Conservation (phyloP, 2,797 vertebrate genomes). For the Thunnus albacares region DNA sequence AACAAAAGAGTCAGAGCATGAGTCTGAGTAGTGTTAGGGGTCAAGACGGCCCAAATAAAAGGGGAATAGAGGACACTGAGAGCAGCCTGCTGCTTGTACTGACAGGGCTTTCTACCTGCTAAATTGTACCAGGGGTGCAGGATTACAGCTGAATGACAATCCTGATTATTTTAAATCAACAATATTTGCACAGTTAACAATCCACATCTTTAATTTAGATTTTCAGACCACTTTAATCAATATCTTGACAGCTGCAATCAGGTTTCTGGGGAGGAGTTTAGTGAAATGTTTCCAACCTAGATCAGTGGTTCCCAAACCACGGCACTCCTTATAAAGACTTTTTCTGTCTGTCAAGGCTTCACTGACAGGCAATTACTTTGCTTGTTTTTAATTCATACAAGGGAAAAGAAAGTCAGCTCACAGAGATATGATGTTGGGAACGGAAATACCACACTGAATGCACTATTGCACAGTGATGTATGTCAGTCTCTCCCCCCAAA, state of each 20-base stretch:
- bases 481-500: too few species aligned
- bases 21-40: constrained; percentile 9
- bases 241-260: background rate
- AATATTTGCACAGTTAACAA: background rate
- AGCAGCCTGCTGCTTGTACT: background rate
- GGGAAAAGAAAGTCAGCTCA: background rate
- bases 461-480: background rate
- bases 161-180: background rate
- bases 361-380: background rate
- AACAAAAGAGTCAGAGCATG: constrained; percentile 18
- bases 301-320: too few species aligned
- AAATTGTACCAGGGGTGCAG: background rate
- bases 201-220: too few species aligned
- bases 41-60: constrained; percentile 9
- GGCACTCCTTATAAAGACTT: too few species aligned
- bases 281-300: too few species aligned
- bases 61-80: background rate
- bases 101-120: background rate
- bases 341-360: too few species aligned
- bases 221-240: background rate
- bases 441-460: background rate
- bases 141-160: background rate
- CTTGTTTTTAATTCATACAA: background rate
- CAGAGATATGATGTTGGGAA: background rate
- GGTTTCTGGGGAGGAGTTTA: too few species aligned